Conservation (phyloP, 2,797 vertebrate species). For the Sitta carolinensis region DNA sequence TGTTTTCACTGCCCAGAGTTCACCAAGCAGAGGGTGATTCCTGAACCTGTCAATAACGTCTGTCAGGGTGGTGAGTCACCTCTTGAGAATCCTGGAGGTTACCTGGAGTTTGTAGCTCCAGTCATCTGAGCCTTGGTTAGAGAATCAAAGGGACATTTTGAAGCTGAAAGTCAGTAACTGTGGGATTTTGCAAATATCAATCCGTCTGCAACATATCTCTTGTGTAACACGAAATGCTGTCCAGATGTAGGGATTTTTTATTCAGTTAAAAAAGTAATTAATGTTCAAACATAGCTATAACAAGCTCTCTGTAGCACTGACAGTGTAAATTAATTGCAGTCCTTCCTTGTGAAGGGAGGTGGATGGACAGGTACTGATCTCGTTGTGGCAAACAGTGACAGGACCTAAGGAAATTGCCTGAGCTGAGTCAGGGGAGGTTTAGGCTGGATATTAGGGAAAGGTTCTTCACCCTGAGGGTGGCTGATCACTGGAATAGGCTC, state of each 20-base stretch:
- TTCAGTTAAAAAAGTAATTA: neutral
- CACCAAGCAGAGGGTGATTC: neutral
- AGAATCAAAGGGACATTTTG: neutral
- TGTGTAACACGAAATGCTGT: neutral
- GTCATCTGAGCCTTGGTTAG: neutral
- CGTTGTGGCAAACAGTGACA: neutral
- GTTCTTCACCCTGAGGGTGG: neutral
- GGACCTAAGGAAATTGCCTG: fast-evolving
- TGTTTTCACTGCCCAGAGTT: neutral
- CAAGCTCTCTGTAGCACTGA: neutral
- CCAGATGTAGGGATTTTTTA: neutral
- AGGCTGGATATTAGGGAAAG: neutral
- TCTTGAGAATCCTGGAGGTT: neutral
- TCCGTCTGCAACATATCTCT: neutral
- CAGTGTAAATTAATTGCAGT: neutral
- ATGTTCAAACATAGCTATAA: neutral
- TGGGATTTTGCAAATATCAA: neutral
- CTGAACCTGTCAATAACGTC: neutral
- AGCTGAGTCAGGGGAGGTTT: neutral
- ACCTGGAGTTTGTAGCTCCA: neutral
- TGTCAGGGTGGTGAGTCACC: neutral
- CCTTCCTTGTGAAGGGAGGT: fast-evolving
- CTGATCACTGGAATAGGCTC: neutral
- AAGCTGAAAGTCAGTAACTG: neutral
- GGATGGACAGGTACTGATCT: neutral